Base-by-base conservation (phyloP, 1,140 invertebrate genomes). In the Bombus confusus region DNA sequence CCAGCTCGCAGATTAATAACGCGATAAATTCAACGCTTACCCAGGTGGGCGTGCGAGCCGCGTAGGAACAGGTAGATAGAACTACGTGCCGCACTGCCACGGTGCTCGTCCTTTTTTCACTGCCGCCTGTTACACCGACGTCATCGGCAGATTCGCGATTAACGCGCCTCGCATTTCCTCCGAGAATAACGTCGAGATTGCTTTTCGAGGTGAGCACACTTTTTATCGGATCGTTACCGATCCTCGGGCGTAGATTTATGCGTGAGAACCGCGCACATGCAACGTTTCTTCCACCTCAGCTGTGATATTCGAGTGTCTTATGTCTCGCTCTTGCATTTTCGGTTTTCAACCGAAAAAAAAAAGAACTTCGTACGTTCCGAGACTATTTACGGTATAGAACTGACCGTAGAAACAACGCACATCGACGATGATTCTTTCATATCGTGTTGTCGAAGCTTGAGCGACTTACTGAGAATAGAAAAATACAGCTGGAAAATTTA, bases 1-100 rank as follows among this genome's bases (percentile, higher is more conserved):
- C 80, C 34, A 47, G 85, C 77, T 69, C 59, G 83, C 72, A 88
- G 87, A 92, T 93, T 92, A 93, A 91, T 93, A 92, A 92, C 88
- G 85, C 88, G 87, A 92, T 92, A 91, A 93, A 92, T 92, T 93
- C 87, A 85, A 88, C 87, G 83, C 89, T 88, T 87, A 86, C 78
- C 85, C 66, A 87, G 75, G 83, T 87, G 77, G 83, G 77, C 62
- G 80, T 85, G 77, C 64, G 57, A 69, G 76, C 72, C 43, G 62
- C 72, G 62, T 87, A 62, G 69, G 73, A 79, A 68, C 66, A 81
- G 77, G 59, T 83, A 80, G 87, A 87, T 31, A 25, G 81, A 77
- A 43, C 37, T 83, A 76, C 73, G 79, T 41, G 79, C 43, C 47
- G 57, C n/a, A 52, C 47, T 43, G 9, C 4, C 18, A 13, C 31